A percentile compares a stretch with the other conserved stretches of the same genome.
These are phyloP conservation scores for Neofelis nebulosa DNA, from an alignment of 2,113 vertebrate genomes.

Conservation along the genomic window DNA sequence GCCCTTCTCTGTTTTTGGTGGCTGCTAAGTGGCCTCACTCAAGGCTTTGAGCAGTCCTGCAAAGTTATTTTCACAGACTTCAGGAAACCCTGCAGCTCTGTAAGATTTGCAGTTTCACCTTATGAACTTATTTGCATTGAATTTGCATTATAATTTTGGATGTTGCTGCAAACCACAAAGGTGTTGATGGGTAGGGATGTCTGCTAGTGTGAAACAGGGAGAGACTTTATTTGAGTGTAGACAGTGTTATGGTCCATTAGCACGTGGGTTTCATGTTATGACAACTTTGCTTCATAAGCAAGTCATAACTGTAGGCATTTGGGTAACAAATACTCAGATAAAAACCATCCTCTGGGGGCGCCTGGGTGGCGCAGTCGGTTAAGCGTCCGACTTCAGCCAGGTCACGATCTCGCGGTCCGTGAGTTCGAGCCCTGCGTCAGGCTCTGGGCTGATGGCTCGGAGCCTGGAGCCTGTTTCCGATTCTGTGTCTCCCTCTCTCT, in stretches of 20 bases:
- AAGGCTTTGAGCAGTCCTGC: neutral
- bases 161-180: constrained; percentile 2
- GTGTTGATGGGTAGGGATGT: neutral
- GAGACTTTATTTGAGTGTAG: neutral
- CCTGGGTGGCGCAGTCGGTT: no score
- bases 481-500: no score
- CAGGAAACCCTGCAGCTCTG: neutral
- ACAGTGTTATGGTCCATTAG: neutral
- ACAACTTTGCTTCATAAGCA: neutral
- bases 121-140: neutral
- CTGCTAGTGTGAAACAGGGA: neutral
- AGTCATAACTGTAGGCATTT: neutral
- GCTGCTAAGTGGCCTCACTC: neutral
- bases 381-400: no score
- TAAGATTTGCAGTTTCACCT: neutral
- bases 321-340: neutral
- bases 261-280: neutral
- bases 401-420: no score
- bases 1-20: neutral
- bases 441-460: no score
- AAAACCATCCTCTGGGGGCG: neutral
- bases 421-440: no score
- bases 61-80: neutral
- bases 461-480: no score
- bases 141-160: neutral